Evolutionary conservation across 2,113 vertebrate species (phyloP).

Genomic region (Tragelaphus imberbis): DNA sequence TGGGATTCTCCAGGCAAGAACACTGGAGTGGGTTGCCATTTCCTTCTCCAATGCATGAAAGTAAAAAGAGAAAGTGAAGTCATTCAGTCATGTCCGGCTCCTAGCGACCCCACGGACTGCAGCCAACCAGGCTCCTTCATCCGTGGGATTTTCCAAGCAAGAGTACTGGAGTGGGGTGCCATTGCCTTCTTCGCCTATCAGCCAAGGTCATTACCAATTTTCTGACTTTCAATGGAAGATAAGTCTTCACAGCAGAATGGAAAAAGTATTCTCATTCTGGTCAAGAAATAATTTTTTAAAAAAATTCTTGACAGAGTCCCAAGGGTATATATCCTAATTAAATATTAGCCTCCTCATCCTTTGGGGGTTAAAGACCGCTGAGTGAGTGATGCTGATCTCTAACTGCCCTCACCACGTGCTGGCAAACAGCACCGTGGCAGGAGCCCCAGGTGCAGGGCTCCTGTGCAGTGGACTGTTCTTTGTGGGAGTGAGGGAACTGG

Average conservation of each 20-base stretch:
- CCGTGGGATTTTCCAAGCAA: no score
- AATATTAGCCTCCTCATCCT: neutral
- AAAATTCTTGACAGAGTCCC: neutral
- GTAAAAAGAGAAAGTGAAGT: no score
- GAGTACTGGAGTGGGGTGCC: no score
- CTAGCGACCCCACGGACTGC: no score
- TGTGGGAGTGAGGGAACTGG: neutral
- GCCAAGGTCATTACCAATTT: neutral
- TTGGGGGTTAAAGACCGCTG: conserved; percentile 40
- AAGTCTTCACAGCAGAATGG: neutral
- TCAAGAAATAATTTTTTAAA: neutral
- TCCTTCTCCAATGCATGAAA: no score
- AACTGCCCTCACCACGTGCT: conserved; percentile 19
- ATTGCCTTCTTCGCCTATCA: neutral
- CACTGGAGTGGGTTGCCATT: no score
- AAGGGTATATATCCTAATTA: neutral
- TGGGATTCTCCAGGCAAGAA: no score
- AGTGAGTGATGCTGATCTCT: conserved; percentile 17
- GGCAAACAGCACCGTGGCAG: conserved; percentile 55
- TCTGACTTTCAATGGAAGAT: neutral
- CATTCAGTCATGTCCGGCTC: no score
- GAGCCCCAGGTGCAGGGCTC: conserved; percentile 61
- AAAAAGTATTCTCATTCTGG: neutral
- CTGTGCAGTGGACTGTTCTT: conserved; percentile 29
- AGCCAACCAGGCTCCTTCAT: no score